Conservation (phyloP, 2,113 vertebrate species). For the Ciconia maguari region DNA sequence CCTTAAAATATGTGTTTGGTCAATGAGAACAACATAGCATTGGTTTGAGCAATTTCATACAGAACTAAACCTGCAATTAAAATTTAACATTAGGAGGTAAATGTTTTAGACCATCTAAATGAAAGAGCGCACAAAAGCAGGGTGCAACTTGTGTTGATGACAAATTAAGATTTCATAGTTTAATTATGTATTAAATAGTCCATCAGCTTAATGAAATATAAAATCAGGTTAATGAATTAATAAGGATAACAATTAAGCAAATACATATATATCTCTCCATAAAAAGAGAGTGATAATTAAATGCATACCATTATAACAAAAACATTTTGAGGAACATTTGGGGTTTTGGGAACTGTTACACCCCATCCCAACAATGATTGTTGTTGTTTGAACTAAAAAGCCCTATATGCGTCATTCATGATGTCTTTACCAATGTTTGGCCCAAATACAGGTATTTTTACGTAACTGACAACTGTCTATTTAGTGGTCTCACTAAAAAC, state of each 20-base stretch:
- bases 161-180: neutral
- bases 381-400: conserved; percentile 20
- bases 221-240: neutral
- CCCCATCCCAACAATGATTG: neutral
- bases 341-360: neutral
- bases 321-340: neutral
- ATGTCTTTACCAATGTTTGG: neutral
- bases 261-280: neutral
- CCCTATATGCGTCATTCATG: neutral
- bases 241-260: neutral
- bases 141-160: neutral
- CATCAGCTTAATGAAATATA: neutral
- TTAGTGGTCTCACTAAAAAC: conserved; percentile 53
- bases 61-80: neutral
- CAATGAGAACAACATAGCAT: neutral
- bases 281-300: neutral
- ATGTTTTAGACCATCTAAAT: neutral
- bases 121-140: neutral
- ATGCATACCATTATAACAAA: neutral
- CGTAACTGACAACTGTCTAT: neutral
- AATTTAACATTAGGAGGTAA: neutral
- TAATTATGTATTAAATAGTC: neutral
- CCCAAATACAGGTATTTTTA: conserved; percentile 29
- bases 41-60: neutral
- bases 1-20: conserved; percentile 11